Evolutionary conservation across 2,797 vertebrate genomes (phyloP).

Genomic region (Esox lucius): DNA sequence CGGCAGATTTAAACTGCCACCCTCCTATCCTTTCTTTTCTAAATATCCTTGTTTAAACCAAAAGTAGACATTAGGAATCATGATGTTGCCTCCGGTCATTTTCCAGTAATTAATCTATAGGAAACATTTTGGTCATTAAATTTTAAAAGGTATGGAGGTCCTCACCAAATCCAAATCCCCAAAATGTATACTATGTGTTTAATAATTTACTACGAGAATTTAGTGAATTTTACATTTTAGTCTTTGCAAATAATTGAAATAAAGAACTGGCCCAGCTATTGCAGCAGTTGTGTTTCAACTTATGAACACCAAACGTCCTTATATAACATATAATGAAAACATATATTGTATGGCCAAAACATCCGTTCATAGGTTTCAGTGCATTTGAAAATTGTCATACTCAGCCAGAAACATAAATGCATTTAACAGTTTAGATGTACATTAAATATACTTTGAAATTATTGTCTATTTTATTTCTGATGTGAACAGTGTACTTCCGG

Average conservation of each 20-base stretch:
- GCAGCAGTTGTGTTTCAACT: background rate
- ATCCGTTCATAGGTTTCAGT: background rate
- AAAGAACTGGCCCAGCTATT: background rate
- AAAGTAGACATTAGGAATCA: background rate
- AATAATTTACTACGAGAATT: background rate
- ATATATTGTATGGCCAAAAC: background rate
- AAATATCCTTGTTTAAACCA: background rate
- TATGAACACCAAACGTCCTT: background rate
- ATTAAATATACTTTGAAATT: background rate
- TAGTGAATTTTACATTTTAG: background rate
- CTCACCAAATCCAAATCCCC: no score
- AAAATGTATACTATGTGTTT: background rate
- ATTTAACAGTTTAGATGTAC: background rate
- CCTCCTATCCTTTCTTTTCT: slow-evolving; percentile 15
- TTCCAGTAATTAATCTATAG: background rate
- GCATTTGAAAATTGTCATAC: background rate
- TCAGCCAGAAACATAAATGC: background rate
- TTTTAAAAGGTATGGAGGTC: no score
- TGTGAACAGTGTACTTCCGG: slow-evolving; percentile 8
- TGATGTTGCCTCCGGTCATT: background rate
- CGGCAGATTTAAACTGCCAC: slow-evolving; percentile 31
- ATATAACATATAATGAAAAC: no score
- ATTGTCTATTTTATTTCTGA: slow-evolving; percentile 13
- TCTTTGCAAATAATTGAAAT: background rate
- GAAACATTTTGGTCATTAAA: no score